phyloP scores from a whole-genome alignment of 2,888 invertebrate genomes.

The Eledone cirrhosa region DNA sequence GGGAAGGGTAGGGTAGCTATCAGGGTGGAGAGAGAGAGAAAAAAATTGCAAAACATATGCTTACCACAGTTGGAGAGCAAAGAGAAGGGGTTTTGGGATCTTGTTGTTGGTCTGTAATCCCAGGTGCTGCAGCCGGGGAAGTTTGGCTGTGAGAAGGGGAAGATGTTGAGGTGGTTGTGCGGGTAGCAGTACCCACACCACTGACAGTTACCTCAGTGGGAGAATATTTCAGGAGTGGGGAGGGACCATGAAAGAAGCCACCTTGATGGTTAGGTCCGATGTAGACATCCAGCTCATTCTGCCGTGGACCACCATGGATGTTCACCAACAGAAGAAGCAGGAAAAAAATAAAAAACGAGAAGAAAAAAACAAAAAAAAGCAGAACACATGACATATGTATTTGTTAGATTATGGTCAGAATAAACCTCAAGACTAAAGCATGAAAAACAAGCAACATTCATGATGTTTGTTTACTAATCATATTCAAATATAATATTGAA shows the following conservation, averaged over 20 bases:
- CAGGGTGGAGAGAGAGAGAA: too few species aligned
- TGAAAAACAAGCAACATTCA: too few species aligned
- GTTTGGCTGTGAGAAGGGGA: constrained; percentile 23
- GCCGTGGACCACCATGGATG: background rate
- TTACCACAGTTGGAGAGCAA: constrained; percentile 24
- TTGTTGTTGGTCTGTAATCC: background rate
- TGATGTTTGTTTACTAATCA: too few species aligned
- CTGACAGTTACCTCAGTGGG: constrained; percentile 25
- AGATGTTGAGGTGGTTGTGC: constrained; percentile 18
- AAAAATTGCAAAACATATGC: background rate
- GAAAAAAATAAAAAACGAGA: background rate
- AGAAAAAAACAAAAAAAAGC: background rate
- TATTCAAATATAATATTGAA: too few species aligned
- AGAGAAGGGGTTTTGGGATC: constrained; percentile 18
- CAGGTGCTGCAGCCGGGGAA: constrained; percentile 12
- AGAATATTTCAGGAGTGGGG: constrained; percentile 25
- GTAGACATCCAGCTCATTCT: constrained; percentile 18
- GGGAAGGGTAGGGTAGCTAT: too few species aligned
- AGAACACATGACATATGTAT: too few species aligned
- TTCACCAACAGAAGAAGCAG: background rate
- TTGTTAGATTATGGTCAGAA: too few species aligned
- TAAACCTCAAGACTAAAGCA: too few species aligned
- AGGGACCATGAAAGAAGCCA: constrained; percentile 25
- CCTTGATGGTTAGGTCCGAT: constrained; percentile 15
- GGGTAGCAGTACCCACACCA: constrained; percentile 25